Conservation (phyloP, 1,140 invertebrate species). For the Calephelis virginiensis region DNA sequence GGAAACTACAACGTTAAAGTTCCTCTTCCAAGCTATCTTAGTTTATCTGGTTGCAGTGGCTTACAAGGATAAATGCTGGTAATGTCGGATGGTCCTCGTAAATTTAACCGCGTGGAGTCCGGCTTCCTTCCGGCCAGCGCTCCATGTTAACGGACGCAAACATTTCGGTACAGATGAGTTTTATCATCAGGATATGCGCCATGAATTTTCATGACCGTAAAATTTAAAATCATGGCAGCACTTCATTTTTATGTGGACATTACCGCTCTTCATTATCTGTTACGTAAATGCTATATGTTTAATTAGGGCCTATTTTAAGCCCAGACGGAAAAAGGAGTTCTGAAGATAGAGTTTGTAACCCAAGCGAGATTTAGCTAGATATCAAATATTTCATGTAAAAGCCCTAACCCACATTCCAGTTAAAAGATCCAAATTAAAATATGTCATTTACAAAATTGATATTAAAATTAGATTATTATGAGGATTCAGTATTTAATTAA, state of each 20-base stretch:
- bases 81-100: neutral
- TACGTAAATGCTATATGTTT: neutral
- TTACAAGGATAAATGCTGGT: neutral
- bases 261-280: neutral
- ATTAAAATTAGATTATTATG: too few relatives aligned
- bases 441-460: too few relatives aligned
- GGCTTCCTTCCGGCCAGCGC: constrained; percentile 15
- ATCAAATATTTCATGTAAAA: too few relatives aligned
- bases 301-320: neutral
- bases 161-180: constrained; percentile 14
- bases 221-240: constrained; percentile 1
- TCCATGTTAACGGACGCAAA: constrained; percentile 2
- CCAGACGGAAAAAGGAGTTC: too few relatives aligned
- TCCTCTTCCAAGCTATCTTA: too few relatives aligned
- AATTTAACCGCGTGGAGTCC: constrained; percentile 5
- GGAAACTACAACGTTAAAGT: too few relatives aligned
- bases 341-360: too few relatives aligned
- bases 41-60: neutral
- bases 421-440: too few relatives aligned
- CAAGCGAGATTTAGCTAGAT: too few relatives aligned
- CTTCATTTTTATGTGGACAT: constrained; percentile 6
- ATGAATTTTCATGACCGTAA: constrained; percentile 8
- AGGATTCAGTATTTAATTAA: too few relatives aligned
- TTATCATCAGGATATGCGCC: constrained; percentile 11
- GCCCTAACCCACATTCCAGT: too few relatives aligned